Base-by-base conservation (phyloP, 2,888 invertebrate genomes). In the Agonum fuliginosum region DNA sequence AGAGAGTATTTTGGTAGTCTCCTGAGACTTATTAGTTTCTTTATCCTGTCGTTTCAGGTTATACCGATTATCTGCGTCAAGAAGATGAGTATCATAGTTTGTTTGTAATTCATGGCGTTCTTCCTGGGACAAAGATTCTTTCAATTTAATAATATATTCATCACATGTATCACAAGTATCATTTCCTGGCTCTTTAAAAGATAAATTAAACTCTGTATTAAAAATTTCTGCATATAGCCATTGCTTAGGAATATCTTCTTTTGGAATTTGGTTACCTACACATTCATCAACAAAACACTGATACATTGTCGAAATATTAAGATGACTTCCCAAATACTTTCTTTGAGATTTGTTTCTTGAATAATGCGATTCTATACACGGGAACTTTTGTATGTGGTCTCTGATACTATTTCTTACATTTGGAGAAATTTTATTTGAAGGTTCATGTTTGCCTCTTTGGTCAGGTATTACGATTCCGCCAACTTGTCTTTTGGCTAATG, bases 191-290 rank as follows among this genome's bases (percentile, higher is more conserved):
- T 6, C 22, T 62, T 79, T 78, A 37, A 78, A 77, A 8, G 74
- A 24, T 43, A 67, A 75, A 69, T 78, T 79, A 51, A 80, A 80
- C 54, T 79, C 79, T 27, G 62, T 67, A 58, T 79, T 80, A 34
- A 81, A 80, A 70, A 79, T 80, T 67, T 80, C 65, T 62, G 54
- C 20, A 67, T 79, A 77, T 5, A 79, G 67, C 79, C 81, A 80
- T 27, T 74, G n/a, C 54, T 80, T 80, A 34, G 78, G 62, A 74
- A 80, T 79, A 20, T 67, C 51, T 69, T 78, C 62, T 58, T 46
- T 62, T 34, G 74, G 43, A 37, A 78, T 78, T 58, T 76, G 17
- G 41, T 78, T 46, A 72, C 72, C 72, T 54, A 72, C 14, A 72
- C 65, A 79, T 71, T 79, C 74, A 34, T 74, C 67, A 75, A 54